Percentiles rank a stretch among this genome's conserved stretches.
These are phyloP conservation scores for Cyprinella venusta DNA, from an alignment of 2,797 vertebrate genomes.

Conservation along the genomic window DNA sequence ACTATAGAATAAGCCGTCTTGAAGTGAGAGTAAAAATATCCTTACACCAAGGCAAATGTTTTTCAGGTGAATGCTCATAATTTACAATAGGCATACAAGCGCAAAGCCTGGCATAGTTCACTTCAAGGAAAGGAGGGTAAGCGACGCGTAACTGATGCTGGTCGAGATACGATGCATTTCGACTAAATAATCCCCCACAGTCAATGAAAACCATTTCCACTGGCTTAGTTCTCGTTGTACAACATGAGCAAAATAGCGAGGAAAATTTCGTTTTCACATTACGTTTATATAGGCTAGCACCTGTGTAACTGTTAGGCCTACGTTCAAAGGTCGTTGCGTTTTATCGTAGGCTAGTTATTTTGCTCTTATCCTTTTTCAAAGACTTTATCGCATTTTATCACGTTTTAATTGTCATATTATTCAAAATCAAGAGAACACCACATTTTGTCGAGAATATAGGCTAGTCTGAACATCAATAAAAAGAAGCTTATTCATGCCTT, in stretches of 20 bases:
- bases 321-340: background rate
- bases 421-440: background rate
- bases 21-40: background rate
- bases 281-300: background rate
- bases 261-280: background rate
- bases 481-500: background rate
- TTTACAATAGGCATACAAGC: background rate
- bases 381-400: background rate
- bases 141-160: background rate
- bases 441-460: background rate
- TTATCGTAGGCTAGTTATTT: background rate
- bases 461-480: background rate
- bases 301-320: background rate
- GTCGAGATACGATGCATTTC: background rate
- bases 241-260: background rate
- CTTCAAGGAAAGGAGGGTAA: background rate
- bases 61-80: background rate
- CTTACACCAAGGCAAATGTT: background rate
- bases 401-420: background rate
- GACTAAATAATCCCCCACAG: background rate
- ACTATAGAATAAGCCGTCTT: background rate
- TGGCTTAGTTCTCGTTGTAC: background rate
- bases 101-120: background rate
- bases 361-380: background rate
- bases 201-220: background rate